Evolutionary conservation across 2,113 vertebrate species (phyloP).

Genomic region (Pluvianellus socialis): DNA sequence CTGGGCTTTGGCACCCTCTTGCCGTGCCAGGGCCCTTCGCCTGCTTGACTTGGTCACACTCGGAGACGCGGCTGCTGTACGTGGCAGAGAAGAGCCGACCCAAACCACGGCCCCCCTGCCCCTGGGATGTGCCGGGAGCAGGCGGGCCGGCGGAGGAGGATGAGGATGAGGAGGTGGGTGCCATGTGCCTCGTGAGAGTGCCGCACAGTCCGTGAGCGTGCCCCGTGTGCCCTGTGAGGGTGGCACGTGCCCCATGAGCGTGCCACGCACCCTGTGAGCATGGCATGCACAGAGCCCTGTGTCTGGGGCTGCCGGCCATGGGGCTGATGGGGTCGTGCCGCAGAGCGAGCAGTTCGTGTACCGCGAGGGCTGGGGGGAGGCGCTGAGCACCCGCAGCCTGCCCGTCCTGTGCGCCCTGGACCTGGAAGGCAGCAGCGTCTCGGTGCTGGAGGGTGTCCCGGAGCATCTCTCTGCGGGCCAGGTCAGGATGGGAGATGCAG

Average conservation of each 20-base stretch:
- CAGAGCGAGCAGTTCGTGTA: slow-evolving; percentile 88
- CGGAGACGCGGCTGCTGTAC: slow-evolving; percentile 88
- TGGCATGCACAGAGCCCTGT: background rate
- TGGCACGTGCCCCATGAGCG: too few species aligned
- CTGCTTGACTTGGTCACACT: slow-evolving; percentile 92
- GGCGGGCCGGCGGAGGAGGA: background rate
- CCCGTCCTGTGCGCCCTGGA: slow-evolving; percentile 89
- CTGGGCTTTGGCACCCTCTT: background rate
- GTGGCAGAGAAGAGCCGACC: slow-evolving; percentile 90
- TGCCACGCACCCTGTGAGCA: background rate
- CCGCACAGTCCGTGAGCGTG: background rate
- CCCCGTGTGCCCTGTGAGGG: background rate
- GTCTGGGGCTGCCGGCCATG: fast-evolving
- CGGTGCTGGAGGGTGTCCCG: slow-evolving; percentile 86
- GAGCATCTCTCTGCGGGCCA: slow-evolving; percentile 91
- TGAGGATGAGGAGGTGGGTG: background rate
- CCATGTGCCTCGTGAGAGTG: fast-evolving
- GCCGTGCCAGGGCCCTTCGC: slow-evolving; percentile 86
- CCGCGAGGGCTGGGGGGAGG: slow-evolving; percentile 91
- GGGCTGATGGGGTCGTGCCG: background rate
- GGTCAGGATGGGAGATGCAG: slow-evolving; percentile 64
- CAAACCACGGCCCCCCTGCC: slow-evolving; percentile 83
- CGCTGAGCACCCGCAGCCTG: slow-evolving; percentile 78
- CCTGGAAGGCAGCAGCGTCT: slow-evolving; percentile 83
- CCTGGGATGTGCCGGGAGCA: background rate